Base-by-base conservation (phyloP, 2,113 vertebrate species). In the Ammodytes dubius region DNA sequence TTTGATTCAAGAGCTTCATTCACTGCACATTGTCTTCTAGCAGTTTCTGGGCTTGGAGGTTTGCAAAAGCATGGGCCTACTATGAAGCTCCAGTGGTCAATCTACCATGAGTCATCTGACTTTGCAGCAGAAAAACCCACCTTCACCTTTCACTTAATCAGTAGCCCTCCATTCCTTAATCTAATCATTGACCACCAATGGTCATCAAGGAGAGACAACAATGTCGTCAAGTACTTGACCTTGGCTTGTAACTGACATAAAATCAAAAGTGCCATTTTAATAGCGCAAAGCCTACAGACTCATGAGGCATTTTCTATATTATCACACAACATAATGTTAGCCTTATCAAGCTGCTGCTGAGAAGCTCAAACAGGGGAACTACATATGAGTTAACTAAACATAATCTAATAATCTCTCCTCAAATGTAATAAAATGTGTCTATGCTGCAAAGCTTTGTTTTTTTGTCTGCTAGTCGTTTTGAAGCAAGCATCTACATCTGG, bases 71-170 rank as follows among this genome's bases (percentile, higher is more conserved):
- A 35, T 63, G 37, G 52, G 45, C 57, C 39, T 4, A 42, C 49
- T 43, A 27, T 61, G n/a, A 39, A 74, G 8, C 70, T 7, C 57
- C 45, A 10, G 1, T 39, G 46, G 70, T 83, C 76, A 77, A 17
- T 50, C 77, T 4, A 46, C 49, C 50, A 42, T 0, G 63, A 3
- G 37, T 54, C 46, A 57, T 40, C 5, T 7, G 61, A 61, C 45
- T 81, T 59, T 57, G 74, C 83, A 7, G 63, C 60, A 61, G 19
- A 79, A 81, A 78, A 5, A 65, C 71, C 66, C 72, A 57, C 57
- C 52, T 57, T 65, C 52, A 64, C 49, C 37, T 53, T 46, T 56
- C 39, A 71, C 74, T 68, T 70, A 76, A 82, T 50, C 63, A 9
- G 7, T 59, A 54, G 79, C 64, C 61, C 60, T 59, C 45, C 63